These are phyloP conservation scores for Spialia ferax DNA, from an alignment of 2,888 invertebrate genomes.

Conservation along the genomic window DNA sequence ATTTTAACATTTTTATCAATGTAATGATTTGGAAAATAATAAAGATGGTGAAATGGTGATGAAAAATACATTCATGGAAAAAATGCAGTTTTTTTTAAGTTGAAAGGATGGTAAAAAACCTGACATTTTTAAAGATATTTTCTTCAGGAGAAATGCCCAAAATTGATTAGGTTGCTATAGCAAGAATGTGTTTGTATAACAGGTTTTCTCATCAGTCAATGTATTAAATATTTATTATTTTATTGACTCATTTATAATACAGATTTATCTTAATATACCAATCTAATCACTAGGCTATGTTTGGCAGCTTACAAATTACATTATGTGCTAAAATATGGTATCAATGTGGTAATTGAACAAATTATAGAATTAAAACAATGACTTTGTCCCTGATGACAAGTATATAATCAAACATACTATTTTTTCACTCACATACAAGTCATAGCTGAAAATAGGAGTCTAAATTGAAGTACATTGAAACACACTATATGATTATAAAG, in stretches of 20 bases:
- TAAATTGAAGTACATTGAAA: neutral
- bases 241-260: slow-evolving; percentile 1
- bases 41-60: no score
- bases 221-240: neutral
- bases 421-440: no score
- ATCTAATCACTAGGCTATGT: slow-evolving; percentile 56
- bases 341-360: no score
- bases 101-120: no score
- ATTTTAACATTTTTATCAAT: no score
- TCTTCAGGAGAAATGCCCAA: neutral
- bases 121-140: neutral
- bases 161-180: slow-evolving; percentile 22
- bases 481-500: no score
- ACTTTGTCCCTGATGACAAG: no score
- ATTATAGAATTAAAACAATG: no score
- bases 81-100: no score
- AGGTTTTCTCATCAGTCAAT: neutral
- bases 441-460: neutral
- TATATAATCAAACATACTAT: no score
- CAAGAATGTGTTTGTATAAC: slow-evolving; percentile 32
- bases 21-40: no score
- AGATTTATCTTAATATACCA: slow-evolving; percentile 54
- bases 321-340: slow-evolving; percentile 2
- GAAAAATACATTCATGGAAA: no score
- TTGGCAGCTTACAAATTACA: slow-evolving; percentile 17